Evolutionary conservation across 2,888 invertebrate genomes (phyloP).

Genomic region (Brenthis ino): DNA sequence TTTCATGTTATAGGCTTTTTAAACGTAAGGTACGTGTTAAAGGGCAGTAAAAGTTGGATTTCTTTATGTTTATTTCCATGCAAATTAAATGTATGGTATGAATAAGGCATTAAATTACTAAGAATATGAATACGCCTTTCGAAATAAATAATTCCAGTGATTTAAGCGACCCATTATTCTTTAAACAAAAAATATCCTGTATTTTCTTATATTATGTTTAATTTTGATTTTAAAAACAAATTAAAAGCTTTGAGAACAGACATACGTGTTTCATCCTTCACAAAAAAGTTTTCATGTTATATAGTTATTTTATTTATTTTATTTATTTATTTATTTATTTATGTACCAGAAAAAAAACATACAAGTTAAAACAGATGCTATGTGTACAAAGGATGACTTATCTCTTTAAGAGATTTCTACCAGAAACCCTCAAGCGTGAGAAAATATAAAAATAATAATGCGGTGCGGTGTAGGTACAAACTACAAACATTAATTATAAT

Average conservation of each 20-base stretch:
- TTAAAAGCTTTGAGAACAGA: not conserved
- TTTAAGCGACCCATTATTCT: not conserved
- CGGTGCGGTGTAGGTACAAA: too few relatives aligned
- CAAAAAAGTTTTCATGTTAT: slow-evolving; percentile 2
- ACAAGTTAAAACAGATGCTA: too few relatives aligned
- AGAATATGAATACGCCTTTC: slow-evolving; percentile 1
- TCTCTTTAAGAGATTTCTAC: too few relatives aligned
- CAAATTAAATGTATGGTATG: slow-evolving; percentile 11
- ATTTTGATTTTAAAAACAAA: slow-evolving; percentile 1
- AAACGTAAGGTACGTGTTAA: slow-evolving; percentile 14
- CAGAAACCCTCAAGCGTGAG: too few relatives aligned
- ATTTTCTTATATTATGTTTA: not conserved
- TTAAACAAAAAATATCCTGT: slow-evolving; percentile 4
- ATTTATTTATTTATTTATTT: too few relatives aligned
- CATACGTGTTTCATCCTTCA: not conserved
- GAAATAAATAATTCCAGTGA: not conserved
- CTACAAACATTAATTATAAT: too few relatives aligned
- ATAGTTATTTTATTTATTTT: too few relatives aligned
- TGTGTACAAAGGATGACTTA: too few relatives aligned
- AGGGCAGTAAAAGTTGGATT: not conserved
- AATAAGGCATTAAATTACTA: slow-evolving; percentile 14
- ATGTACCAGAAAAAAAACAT: too few relatives aligned
- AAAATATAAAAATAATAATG: too few relatives aligned
- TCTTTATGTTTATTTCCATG: slow-evolving; percentile 12
- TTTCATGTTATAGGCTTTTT: slow-evolving; percentile 11